Conservation (phyloP, 37 sponge, comb jelly and placozoan genomes). For the Tethya wilhelma region DNA sequence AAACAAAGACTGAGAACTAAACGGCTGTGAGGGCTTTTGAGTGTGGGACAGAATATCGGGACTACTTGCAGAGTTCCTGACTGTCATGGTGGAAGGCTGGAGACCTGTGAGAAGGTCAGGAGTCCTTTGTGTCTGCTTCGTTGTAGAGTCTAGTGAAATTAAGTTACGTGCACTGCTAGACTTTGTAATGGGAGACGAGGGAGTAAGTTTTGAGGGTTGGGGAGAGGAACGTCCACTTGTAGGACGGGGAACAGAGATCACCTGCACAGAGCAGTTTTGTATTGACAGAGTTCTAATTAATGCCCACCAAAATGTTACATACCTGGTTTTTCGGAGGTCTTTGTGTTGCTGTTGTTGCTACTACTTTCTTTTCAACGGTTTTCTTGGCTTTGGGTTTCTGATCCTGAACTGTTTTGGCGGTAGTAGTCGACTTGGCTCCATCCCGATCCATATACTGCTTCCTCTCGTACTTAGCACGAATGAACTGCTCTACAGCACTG, state of each 20-base stretch:
- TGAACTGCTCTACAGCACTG: slow-evolving; percentile 92
- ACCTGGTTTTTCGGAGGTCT: too few species aligned
- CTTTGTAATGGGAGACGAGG: slow-evolving; percentile 5
- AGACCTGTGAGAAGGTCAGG: background rate
- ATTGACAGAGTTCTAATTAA: too few species aligned
- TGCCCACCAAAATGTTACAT: too few species aligned
- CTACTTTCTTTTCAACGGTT: too few species aligned
- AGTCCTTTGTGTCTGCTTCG: background rate
- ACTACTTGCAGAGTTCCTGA: background rate
- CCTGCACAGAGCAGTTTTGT: background rate
- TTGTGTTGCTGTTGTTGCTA: too few species aligned
- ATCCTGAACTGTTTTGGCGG: too few species aligned
- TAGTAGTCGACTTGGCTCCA: background rate
- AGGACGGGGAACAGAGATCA: slow-evolving; percentile 26
- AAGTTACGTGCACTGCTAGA: too few species aligned
- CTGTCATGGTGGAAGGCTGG: background rate
- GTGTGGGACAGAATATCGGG: background rate
- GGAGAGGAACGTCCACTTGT: background rate
- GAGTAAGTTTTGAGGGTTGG: background rate
- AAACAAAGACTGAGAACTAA: too few species aligned
- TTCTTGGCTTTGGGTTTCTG: slow-evolving; percentile 7
- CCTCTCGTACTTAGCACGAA: slow-evolving; percentile 85
- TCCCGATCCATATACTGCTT: slow-evolving; percentile 65
- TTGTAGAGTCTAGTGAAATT: too few species aligned
- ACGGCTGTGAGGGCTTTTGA: too few species aligned